Evolutionary conservation across 2,113 vertebrate genomes (phyloP).

Genomic region (Eleginops maclovinus): DNA sequence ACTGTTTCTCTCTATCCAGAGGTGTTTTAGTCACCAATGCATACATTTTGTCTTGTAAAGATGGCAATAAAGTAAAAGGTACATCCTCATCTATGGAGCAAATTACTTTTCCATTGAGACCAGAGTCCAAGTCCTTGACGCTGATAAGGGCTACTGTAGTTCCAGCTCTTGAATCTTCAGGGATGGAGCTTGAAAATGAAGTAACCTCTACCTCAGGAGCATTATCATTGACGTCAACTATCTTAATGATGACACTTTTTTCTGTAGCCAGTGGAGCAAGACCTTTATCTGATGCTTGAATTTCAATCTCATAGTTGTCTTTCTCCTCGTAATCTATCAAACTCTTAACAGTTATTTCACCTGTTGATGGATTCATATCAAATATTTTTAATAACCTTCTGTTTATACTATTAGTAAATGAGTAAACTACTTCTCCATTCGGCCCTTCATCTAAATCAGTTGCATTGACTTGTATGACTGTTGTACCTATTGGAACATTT

Average conservation of each 20-base stretch:
- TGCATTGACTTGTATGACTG: slow-evolving; percentile 71
- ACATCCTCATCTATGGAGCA: slow-evolving; percentile 38
- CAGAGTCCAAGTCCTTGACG: slow-evolving; percentile 66
- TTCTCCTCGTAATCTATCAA: slow-evolving; percentile 72
- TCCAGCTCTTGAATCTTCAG: slow-evolving; percentile 65
- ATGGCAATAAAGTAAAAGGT: slow-evolving; percentile 54
- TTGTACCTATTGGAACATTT: slow-evolving; percentile 62
- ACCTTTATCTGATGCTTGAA: slow-evolving; percentile 77
- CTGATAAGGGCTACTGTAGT: slow-evolving; percentile 64
- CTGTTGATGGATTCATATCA: slow-evolving; percentile 59
- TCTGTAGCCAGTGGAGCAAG: slow-evolving; percentile 10
- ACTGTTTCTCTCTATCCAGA: slow-evolving; percentile 69
- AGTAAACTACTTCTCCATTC: slow-evolving; percentile 74
- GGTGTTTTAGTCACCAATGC: slow-evolving; percentile 44
- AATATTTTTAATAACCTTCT: slow-evolving; percentile 47
- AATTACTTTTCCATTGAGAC: slow-evolving; percentile 67
- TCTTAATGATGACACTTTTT: slow-evolving; percentile 43
- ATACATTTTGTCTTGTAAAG: slow-evolving; percentile 52
- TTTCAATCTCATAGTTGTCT: slow-evolving; percentile 70
- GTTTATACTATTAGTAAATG: slow-evolving; percentile 67
- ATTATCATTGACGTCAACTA: slow-evolving; percentile 66
- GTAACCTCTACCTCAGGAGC: slow-evolving; percentile 65
- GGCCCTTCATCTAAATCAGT: slow-evolving; percentile 76
- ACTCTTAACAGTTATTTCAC: slow-evolving; percentile 68
- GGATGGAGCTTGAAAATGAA: slow-evolving; percentile 54